Percentiles rank a stretch among this genome's conserved stretches.
These are phyloP conservation scores for Tupaia tana DNA, from an alignment of 2,113 vertebrate species.

Conservation along the genomic window DNA sequence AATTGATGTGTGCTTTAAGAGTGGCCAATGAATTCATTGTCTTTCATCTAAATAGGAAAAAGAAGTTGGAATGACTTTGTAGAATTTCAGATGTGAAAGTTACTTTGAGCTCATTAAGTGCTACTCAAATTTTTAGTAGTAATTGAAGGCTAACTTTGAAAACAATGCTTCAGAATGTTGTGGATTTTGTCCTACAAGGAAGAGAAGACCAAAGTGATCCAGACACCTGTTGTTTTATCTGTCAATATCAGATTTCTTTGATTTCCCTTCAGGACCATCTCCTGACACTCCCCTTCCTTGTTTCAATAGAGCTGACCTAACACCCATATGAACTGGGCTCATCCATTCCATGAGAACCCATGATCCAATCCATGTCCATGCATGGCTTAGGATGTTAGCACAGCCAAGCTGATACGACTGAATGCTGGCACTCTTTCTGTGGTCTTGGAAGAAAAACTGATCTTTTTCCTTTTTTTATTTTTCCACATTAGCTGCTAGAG, in stretches of 20 bases:
- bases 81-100: background rate
- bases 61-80: constrained; percentile 42
- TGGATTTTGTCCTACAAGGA: background rate
- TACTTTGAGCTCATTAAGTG: constrained; percentile 12
- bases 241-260: no score
- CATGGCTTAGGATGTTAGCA: background rate
- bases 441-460: background rate
- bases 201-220: background rate
- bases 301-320: background rate
- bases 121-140: constrained; percentile 40
- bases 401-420: background rate
- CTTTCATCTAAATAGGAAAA: constrained; percentile 75
- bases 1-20: constrained; percentile 82
- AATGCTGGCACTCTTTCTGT: background rate
- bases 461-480: background rate
- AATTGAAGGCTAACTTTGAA: background rate
- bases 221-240: background rate
- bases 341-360: no score
- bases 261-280: background rate
- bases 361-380: no score
- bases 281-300: background rate
- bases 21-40: constrained; percentile 70
- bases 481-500: no score
- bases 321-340: background rate
- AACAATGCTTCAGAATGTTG: background rate